A percentile compares a stretch with the other conserved stretches of the same genome.
Evolutionary conservation across 2,888 invertebrate species (phyloP).

Genomic region (Deilephila elpenor): DNA sequence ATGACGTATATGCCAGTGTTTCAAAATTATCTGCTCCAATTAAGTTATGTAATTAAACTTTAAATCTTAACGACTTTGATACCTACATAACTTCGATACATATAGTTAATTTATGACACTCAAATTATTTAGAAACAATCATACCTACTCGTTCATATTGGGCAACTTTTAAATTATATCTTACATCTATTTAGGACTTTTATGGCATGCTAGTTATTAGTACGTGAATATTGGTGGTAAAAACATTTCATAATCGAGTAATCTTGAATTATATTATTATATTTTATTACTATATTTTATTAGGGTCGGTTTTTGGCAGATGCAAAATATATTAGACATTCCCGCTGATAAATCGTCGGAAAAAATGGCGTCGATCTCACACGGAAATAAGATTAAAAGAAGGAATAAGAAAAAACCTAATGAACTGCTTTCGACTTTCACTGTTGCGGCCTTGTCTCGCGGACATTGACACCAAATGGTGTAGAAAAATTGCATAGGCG

Average conservation of each 20-base stretch:
- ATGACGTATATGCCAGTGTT: background rate
- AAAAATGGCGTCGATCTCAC: background rate
- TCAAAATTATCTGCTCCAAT: background rate
- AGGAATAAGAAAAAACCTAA: constrained; percentile 27
- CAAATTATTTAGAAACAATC: too few relatives aligned
- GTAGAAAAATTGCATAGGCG: constrained; percentile 58
- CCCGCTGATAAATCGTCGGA: background rate
- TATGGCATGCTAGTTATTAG: too few relatives aligned
- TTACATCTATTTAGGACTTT: too few relatives aligned
- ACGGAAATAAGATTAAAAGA: constrained; percentile 15
- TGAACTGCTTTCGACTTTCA: constrained; percentile 73
- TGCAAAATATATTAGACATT: background rate
- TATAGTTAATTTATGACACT: background rate
- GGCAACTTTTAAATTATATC: too few relatives aligned
- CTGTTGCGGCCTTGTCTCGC: constrained; percentile 62
- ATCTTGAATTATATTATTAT: too few relatives aligned
- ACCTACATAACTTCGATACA: background rate
- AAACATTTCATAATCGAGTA: too few relatives aligned
- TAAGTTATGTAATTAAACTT: background rate
- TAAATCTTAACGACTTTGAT: background rate
- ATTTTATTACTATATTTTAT: background rate
- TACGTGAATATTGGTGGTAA: too few relatives aligned
- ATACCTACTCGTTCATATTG: too few relatives aligned
- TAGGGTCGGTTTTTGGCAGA: background rate
- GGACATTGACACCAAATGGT: constrained; percentile 63